Conservation (phyloP, 2,113 vertebrate genomes). For the Thymallus thymallus region DNA sequence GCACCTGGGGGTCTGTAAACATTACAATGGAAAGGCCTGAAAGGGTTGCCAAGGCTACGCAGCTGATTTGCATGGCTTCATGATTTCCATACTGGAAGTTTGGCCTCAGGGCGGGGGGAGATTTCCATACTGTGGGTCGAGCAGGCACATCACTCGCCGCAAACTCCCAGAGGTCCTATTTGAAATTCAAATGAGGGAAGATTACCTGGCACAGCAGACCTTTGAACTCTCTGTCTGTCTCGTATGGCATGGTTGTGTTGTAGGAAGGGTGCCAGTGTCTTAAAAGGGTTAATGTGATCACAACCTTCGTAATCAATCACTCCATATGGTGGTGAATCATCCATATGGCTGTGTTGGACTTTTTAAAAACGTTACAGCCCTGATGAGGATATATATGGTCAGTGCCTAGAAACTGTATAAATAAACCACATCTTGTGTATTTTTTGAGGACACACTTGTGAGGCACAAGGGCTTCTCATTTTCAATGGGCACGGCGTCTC, state of each 20-base stretch:
- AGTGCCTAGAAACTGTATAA: neutral
- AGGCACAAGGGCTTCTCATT: no score
- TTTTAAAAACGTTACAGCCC: no score
- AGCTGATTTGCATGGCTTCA: slow-evolving; percentile 85
- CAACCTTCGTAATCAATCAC: neutral
- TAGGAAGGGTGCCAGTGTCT: neutral
- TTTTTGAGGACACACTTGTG: no score
- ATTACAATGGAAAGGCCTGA: slow-evolving; percentile 49
- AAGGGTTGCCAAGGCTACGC: slow-evolving; percentile 75
- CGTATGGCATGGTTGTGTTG: neutral
- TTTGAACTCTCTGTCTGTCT: slow-evolving; percentile 43
- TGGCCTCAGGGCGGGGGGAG: slow-evolving; percentile 65
- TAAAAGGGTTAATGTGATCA: neutral
- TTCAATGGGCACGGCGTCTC: no score
- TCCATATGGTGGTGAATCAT: neutral
- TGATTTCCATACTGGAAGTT: slow-evolving; percentile 95
- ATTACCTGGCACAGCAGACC: slow-evolving; percentile 58
- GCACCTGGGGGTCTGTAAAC: slow-evolving; percentile 50
- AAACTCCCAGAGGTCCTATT: slow-evolving; percentile 76
- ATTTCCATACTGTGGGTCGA: slow-evolving; percentile 89
- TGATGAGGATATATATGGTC: no score
- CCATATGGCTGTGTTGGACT: neutral
- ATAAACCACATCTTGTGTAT: no score
- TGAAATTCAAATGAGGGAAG: slow-evolving; percentile 90
- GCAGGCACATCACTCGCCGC: slow-evolving; percentile 67